phyloP scores from a whole-genome alignment of 2,888 invertebrate species.

The Nasonia oneida region DNA sequence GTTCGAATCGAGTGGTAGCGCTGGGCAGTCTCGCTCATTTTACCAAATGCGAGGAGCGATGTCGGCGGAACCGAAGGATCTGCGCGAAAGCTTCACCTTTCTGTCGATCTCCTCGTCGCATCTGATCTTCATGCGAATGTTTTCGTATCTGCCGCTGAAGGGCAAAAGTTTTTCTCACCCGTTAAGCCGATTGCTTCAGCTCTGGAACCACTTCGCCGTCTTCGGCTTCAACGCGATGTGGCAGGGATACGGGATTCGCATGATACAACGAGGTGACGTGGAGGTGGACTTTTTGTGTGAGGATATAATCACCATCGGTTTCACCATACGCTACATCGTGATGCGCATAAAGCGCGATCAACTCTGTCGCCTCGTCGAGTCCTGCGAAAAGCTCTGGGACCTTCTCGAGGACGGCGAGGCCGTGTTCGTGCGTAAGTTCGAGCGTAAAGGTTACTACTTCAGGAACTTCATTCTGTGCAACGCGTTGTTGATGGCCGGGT shows the following conservation, averaged over 20 bases:
- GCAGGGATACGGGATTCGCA: neutral
- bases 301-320: neutral
- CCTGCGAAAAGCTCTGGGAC: conserved; percentile 33
- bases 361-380: neutral
- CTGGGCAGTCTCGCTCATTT: neutral
- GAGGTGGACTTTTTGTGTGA: conserved; percentile 40
- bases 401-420: neutral
- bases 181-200: neutral
- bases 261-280: neutral
- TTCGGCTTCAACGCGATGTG: neutral
- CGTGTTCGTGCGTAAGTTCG: conserved; percentile 9
- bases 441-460: conserved; percentile 27
- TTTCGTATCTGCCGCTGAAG: neutral
- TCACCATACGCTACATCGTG: conserved; percentile 13
- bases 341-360: conserved; percentile 1
- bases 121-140: neutral
- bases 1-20: neutral
- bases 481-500: neutral
- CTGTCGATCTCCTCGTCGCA: neutral
- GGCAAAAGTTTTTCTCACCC: neutral
- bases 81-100: neutral
- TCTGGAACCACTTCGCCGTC: neutral
- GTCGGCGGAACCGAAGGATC: neutral
- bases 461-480: neutral
- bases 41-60: neutral